phyloP scores from a whole-genome alignment of 2,113 vertebrate species.

The Leptodactylus fuscus region DNA sequence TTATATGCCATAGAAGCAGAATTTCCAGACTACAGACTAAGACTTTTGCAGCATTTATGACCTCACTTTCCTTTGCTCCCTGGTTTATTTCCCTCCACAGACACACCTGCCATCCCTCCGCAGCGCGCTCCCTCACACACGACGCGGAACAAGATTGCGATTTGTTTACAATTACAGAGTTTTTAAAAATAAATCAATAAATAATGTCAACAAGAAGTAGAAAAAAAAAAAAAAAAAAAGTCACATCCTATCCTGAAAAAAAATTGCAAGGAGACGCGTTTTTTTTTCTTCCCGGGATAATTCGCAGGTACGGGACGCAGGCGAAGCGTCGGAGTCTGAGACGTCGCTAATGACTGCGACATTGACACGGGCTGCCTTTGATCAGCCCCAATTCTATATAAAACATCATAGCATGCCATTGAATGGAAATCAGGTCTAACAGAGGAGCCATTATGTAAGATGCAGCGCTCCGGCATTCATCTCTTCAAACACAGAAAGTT shows the following conservation, averaged over 20 bases:
- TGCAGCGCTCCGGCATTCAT: conserved; percentile 72
- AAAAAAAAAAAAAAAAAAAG: no score
- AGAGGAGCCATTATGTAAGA: conserved; percentile 75
- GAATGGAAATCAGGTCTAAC: conserved; percentile 76
- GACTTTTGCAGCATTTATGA: neutral
- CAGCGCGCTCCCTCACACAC: neutral
- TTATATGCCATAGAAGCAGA: no score
- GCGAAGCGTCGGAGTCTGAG: conserved; percentile 60
- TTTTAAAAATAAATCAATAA: neutral
- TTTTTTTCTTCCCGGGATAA: conserved; percentile 41
- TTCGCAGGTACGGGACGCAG: conserved; percentile 63
- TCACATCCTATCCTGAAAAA: no score
- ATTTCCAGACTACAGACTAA: no score
- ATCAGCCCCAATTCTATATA: conserved; percentile 66
- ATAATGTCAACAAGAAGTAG: neutral
- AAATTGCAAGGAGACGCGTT: no score
- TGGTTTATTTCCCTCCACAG: neutral
- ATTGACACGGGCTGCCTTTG: conserved; percentile 71
- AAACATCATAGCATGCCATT: conserved; percentile 69
- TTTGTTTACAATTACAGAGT: neutral
- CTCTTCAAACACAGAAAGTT: conserved; percentile 77
- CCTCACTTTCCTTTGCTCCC: neutral
- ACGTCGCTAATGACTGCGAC: conserved; percentile 68
- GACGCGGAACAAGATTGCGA: neutral
- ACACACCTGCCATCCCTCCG: neutral